These are phyloP conservation scores for Nyctibius grandis DNA, from an alignment of 2,797 vertebrate species.

Conservation along the genomic window DNA sequence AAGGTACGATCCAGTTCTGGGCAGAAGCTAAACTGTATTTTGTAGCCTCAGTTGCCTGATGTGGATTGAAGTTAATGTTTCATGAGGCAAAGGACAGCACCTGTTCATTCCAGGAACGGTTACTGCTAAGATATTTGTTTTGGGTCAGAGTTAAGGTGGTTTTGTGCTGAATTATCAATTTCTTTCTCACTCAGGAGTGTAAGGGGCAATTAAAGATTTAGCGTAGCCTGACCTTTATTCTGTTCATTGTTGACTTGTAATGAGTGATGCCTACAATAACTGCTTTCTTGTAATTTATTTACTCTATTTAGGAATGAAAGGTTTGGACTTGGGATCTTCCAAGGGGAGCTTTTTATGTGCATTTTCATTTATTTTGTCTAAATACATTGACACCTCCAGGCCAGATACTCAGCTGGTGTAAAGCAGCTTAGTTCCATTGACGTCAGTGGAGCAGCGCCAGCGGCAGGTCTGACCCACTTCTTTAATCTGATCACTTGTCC, in stretches of 20 bases:
- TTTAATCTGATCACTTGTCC: conserved; percentile 61
- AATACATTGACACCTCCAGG: conserved; percentile 12
- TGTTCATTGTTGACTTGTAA: not conserved
- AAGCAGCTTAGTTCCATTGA: conserved; percentile 60
- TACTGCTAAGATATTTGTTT: conserved; percentile 17
- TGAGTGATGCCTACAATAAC: not conserved
- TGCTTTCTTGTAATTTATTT: conserved; percentile 18
- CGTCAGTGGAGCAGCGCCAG: conserved; percentile 28
- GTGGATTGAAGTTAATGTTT: conserved; percentile 33
- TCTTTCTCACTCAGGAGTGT: not conserved
- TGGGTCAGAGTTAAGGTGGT: not conserved
- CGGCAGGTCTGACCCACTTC: conserved; percentile 47
- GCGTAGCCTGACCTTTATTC: conserved; percentile 9
- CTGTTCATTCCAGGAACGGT: not conserved
- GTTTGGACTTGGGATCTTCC: not conserved
- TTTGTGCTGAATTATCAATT: conserved; percentile 31
- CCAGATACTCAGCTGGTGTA: conserved; percentile 39
- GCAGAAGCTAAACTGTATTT: conserved; percentile 5
- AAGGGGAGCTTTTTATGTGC: not conserved
- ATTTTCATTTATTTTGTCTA: conserved; percentile 37
- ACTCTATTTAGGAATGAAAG: not conserved
- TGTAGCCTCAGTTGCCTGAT: not conserved
- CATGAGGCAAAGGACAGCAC: not conserved
- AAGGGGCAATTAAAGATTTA: conserved; percentile 11
- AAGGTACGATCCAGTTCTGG: not conserved